Evolutionary conservation across 2,113 vertebrate species (phyloP), one percentile per base, ranked within the genome.

Genomic region (Paracanthobrama guichenoti): DNA sequence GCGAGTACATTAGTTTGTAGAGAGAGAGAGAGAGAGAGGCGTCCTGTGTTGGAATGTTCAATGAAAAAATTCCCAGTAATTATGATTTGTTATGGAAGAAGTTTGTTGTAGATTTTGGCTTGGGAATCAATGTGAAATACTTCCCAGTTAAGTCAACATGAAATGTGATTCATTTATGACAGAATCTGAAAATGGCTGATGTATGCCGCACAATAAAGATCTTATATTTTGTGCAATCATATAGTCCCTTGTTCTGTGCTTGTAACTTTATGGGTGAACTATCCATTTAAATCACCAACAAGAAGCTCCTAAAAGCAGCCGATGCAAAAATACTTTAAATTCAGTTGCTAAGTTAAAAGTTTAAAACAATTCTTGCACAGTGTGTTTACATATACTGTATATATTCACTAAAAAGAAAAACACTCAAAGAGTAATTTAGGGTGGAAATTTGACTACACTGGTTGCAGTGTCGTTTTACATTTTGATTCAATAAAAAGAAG

Each of bases 61-160:
- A 57, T 71, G 11, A 82, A 57, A 82, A 82, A 31, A 71, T 42
- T 24, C 28, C 1, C 48, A 24, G 64, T 42, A 57, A 82, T 71
- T 26, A 82, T 35, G 46, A 71, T 42, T 67, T 66, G 31, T 69
- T 26, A 69, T 11, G 20, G 48, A 72, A 35, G 64, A 28, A 10
- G 22, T n/a, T 60, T 79, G 59, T 53, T 69, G 64, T 67, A 48
- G 59, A 66, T 79, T 46, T 66, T 12, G 16, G 42, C n/a, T 11
- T 16, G 18, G 62, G 1, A 46, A 44, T 48, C n/a, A 22, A 62
- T 31, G 16, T 12, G n/a, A 80, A 66, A 66, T 24, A 39, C 53
- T 39, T 69, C 11, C 9, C 62, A 11, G 42, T 26, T 48, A 44
- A 26, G 24, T 39, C 20, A 24, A 69, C 12, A n/a, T n/a, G 12